Base-by-base conservation (phyloP, 2,797 vertebrate genomes). In the Aulostomus chinensis region DNA sequence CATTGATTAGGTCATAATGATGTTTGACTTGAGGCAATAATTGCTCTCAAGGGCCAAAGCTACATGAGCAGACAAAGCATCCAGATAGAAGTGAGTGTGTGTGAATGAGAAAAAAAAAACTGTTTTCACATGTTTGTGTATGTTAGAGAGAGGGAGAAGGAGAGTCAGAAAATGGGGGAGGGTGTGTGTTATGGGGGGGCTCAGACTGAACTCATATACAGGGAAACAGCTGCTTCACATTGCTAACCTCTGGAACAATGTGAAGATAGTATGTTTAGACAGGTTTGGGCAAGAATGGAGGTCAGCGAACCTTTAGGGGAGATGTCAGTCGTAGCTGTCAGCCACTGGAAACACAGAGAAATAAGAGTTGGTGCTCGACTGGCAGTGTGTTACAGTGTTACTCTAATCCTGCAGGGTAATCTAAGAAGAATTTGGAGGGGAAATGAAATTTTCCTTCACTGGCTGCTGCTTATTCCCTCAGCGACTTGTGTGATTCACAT, bases 171-270 rank as follows among this genome's bases (percentile, higher is more conserved):
- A 38, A 30, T 8, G 24, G 7, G 30, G 10, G 7, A 2, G 9
- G 18, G 13, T 3, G 8, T 20, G 18, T 32, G 50, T 25, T 42
- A 30, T 5, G 26, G 43, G 47, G 45, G 52, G 50, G 53, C 64
- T 81, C 72, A 57, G 53, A 63, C 71, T 71, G 68, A 79, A 81
- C 77, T 68, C 86, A 70, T 84, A 84, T 70, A 76, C 63, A 73
- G 73, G 68, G 73, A 91, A 91, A 86, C 86, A 90, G 88, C 85
- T 91, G 89, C 82, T 80, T 71, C 64, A 78, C 83, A 87, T 81
- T 78, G 64, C 85, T 87, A 86, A 86, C 82, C 85, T 81, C 76
- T 86, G 77, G 78, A 89, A 88, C 85, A 89, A 82, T 80, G 78
- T 80, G 75, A 86, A 83, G 78, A 73, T 76, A 80, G 78, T 78